Conservation (phyloP, 2,113 vertebrate genomes). For the Coreoperca whiteheadi region DNA sequence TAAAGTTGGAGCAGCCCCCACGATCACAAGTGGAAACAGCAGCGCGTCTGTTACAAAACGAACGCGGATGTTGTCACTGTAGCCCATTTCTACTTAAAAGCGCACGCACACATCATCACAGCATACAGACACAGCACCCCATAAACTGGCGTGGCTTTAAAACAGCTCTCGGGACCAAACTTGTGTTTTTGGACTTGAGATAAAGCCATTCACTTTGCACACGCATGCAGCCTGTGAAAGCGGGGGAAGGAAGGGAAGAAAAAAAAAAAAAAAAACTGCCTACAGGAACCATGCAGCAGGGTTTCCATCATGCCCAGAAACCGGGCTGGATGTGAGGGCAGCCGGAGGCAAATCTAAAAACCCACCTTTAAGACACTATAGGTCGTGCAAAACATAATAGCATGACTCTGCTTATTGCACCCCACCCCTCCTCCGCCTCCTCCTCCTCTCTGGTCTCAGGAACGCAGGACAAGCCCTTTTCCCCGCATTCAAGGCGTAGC, state of each 20-base stretch:
- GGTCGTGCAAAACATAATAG: slow-evolving; percentile 64
- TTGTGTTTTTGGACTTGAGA: slow-evolving; percentile 40
- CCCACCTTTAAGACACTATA: slow-evolving; percentile 61
- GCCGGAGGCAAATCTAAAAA: slow-evolving; percentile 42
- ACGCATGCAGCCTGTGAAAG: slow-evolving; percentile 41
- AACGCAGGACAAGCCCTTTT: slow-evolving; percentile 85
- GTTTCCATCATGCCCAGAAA: slow-evolving; percentile 44
- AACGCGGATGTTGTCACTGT: slow-evolving; percentile 41
- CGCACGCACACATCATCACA: slow-evolving; percentile 23
- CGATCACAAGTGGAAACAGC: slow-evolving; percentile 25
- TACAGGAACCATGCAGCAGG: slow-evolving; percentile 47
- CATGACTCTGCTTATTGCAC: slow-evolving; percentile 78
- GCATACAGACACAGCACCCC: background rate
- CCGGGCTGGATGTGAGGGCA: slow-evolving; percentile 49
- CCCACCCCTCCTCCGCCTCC: slow-evolving; percentile 68
- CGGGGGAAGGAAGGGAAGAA: background rate
- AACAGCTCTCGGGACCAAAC: slow-evolving; percentile 23
- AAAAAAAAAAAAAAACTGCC: slow-evolving; percentile 2
- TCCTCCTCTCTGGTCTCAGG: slow-evolving; percentile 69
- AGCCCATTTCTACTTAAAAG: slow-evolving; percentile 35
- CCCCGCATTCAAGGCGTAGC: slow-evolving; percentile 85
- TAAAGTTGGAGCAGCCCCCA: slow-evolving; percentile 59
- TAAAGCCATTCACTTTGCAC: slow-evolving; percentile 20
- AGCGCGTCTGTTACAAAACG: slow-evolving; percentile 28
- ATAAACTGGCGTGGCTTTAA: background rate